Percentiles rank a stretch among this genome's conserved stretches.
These are phyloP conservation scores for Pollicipes pollicipes DNA, from an alignment of 1,140 invertebrate species.

Conservation along the genomic window DNA sequence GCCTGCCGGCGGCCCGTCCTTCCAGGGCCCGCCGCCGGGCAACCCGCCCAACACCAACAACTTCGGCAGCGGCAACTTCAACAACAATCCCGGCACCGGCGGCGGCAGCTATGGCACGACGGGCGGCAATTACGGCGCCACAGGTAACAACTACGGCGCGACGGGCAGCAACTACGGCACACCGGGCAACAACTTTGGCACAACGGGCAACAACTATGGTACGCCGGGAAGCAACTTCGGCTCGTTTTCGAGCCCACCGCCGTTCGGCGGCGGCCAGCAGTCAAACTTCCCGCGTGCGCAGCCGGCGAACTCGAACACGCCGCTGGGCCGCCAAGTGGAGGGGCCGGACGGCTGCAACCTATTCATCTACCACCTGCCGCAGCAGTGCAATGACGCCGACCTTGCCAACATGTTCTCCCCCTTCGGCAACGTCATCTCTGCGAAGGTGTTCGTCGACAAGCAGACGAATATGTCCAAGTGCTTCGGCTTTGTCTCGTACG, in stretches of 20 bases:
- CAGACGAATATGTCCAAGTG: conserved; percentile 96
- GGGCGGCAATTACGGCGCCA: no score
- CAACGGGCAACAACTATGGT: no score
- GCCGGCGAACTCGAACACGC: conserved; percentile 8
- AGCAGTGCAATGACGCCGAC: conserved; percentile 90
- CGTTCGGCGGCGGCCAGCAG: conserved; percentile 3
- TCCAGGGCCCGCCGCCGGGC: no score
- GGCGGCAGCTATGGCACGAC: no score
- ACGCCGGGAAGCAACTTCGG: no score
- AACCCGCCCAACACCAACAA: no score
- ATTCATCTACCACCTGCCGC: conserved; percentile 97
- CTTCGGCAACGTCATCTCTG: conserved; percentile 91
- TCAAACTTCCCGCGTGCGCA: conserved; percentile 4
- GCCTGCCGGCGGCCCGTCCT: no score
- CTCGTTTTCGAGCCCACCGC: background rate
- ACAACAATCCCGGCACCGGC: no score
- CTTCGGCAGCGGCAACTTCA: no score
- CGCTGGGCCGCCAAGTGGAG: conserved; percentile 46
- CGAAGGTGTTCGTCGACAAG: conserved; percentile 99
- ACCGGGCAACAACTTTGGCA: no score
- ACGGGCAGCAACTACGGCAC: no score
- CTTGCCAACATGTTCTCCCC: conserved; percentile 84
- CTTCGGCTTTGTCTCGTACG: conserved; percentile 95
- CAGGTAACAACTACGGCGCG: no score
- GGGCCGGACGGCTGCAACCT: conserved; percentile 93